Evolutionary conservation across 2,113 vertebrate species (phyloP), one percentile per base, ranked within the genome.

Genomic region (Scomber scombrus): DNA sequence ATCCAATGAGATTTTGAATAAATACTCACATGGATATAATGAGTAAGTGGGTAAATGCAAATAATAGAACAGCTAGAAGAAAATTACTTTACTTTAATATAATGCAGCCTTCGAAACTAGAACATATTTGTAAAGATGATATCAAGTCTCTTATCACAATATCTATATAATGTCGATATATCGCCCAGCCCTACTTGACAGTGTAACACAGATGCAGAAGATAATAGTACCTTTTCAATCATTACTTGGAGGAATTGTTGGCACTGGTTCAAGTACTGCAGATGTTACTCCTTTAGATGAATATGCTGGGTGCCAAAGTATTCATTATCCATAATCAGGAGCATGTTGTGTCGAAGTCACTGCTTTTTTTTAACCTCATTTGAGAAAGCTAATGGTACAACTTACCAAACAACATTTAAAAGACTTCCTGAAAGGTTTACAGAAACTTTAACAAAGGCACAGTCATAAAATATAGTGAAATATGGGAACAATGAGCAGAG

Each of bases 241-340:
- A 18, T 45, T 68, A 40, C 5, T 75, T n/a, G 6, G 15, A 7
- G 11, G 16, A 12, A 23, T 58, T 67, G 18, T 21, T 29, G 47
- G 6, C 43, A 43, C 11, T 2, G 21, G 2, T 66, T 73, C n/a
- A 57, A 19, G 45, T 56, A 11, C 19, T 71, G 61, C 11, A 72
- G 14, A 23, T 50, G 57, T 54, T 56, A 66, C 11, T 54, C 19
- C 50, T 52, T 34, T 10, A 47, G 68, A 69, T 40, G 3, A 5
- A 61, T 8, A 16, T 14, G 45, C 43, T 0, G 13, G 13, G 14
- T 15, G 12, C 3, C 18, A 5, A 40, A 29, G 34, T 46, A 31
- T 49, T 73, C 3, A 5, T 58, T 18, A 31, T 19, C 40, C 5
- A 18, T 68, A 63, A 76, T 61, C 19, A 78, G 16, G 50, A 45